A percentile compares a stretch with the other conserved stretches of the same genome.
These are phyloP conservation scores for Crotalus tigris DNA, from an alignment of 2,113 vertebrate species.

Conservation along the genomic window DNA sequence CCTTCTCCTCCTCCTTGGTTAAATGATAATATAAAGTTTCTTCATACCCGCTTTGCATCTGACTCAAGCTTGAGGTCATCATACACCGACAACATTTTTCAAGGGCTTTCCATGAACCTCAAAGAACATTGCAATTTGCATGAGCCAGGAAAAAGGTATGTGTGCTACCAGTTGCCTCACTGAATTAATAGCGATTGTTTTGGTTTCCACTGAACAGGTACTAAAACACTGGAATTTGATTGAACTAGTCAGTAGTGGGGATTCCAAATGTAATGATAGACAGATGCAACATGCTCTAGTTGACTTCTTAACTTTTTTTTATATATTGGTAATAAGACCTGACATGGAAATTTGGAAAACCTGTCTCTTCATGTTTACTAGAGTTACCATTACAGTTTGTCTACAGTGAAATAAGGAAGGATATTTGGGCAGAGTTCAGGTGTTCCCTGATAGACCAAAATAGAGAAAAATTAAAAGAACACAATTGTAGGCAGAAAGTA, in stretches of 20 bases:
- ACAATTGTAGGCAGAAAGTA: not conserved
- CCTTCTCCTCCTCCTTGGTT: conserved; percentile 45
- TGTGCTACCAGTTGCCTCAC: not conserved
- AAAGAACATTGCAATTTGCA: conserved; percentile 26
- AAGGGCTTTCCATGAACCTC: conserved; percentile 49
- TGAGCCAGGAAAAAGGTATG: conserved; percentile 54
- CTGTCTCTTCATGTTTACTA: conserved; percentile 14
- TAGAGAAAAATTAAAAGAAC: not conserved
- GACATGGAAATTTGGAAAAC: not conserved
- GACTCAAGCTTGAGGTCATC: conserved; percentile 1
- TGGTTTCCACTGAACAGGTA: conserved; percentile 36
- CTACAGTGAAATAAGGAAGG: not conserved
- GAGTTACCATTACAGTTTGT: not conserved
- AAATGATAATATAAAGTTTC: conserved; percentile 30
- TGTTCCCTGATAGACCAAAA: not conserved
- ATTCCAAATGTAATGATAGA: conserved; percentile 31
- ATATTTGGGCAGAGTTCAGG: not conserved
- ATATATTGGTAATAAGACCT: not conserved
- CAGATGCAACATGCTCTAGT: conserved; percentile 34
- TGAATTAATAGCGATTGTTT: conserved; percentile 35
- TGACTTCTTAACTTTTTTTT: conserved; percentile 7
- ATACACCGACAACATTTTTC: conserved; percentile 39
- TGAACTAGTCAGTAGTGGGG: conserved; percentile 22
- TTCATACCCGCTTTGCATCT: conserved; percentile 37
- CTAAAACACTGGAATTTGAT: conserved; percentile 37